A percentile compares a stretch with the other conserved stretches of the same genome.
Conservation (phyloP, 2,113 vertebrate genomes). For the Lepus europaeus region DNA sequence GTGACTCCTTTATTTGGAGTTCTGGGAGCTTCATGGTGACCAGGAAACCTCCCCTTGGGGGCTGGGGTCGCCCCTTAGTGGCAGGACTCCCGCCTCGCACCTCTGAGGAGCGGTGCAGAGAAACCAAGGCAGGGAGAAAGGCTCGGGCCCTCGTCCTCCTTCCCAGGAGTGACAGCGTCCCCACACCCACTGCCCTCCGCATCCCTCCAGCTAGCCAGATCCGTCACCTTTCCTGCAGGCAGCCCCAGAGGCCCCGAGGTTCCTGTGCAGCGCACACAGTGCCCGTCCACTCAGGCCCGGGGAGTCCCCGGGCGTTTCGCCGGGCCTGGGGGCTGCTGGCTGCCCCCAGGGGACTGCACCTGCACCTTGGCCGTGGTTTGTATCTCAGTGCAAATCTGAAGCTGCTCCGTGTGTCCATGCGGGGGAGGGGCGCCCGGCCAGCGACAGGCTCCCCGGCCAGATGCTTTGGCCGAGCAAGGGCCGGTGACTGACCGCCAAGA, state of each 20-base stretch:
- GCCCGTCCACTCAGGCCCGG: too few relatives aligned
- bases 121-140: not conserved
- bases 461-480: not conserved
- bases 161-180: not conserved
- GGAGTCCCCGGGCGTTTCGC: not conserved
- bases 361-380: not conserved
- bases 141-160: rapidly evolving
- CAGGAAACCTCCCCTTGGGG: constrained; percentile 76
- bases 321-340: too few relatives aligned
- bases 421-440: rapidly evolving
- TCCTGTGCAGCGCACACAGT: not conserved
- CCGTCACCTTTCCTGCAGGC: not conserved
- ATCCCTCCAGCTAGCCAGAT: not conserved
- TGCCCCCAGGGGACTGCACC: too few relatives aligned
- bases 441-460: rapidly evolving
- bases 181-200: not conserved
- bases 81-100: not conserved
- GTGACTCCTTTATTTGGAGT: constrained; percentile 49
- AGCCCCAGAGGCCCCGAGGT: not conserved
- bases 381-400: not conserved
- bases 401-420: not conserved
- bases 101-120: not conserved
- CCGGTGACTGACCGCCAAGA: too few relatives aligned
- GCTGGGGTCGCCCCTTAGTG: not conserved
- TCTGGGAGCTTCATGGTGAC: constrained; percentile 80